These are phyloP conservation scores for Ataeniobius toweri DNA, from an alignment of 2,797 vertebrate species.

Conservation along the genomic window DNA sequence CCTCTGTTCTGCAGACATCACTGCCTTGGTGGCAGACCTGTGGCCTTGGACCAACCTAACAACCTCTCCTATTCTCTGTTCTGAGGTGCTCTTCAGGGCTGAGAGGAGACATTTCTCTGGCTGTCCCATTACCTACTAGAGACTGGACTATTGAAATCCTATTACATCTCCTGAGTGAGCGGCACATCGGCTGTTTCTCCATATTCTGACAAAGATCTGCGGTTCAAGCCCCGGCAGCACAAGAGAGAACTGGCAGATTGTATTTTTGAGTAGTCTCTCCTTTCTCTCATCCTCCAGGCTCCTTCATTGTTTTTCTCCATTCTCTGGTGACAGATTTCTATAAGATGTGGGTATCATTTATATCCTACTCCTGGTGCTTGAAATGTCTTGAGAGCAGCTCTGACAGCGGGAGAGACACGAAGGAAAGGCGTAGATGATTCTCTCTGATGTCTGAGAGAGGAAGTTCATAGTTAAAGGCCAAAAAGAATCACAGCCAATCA, in stretches of 20 bases:
- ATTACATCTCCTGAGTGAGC: constrained; percentile 50
- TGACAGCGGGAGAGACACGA: constrained; percentile 26
- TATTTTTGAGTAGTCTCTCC: constrained; percentile 45
- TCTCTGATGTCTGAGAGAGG: constrained; percentile 25
- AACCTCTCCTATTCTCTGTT: constrained; percentile 49
- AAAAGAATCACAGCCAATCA: neutral
- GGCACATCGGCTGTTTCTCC: constrained; percentile 34
- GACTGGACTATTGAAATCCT: constrained; percentile 52
- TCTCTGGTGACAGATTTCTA: constrained; percentile 54
- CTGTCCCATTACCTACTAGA: constrained; percentile 57
- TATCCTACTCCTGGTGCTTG: constrained; percentile 29
- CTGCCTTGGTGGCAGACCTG: constrained; percentile 36
- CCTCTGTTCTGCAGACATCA: constrained; percentile 53
- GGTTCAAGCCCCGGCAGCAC: constrained; percentile 28
- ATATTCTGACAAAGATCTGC: constrained; percentile 55
- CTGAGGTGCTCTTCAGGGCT: constrained; percentile 49
- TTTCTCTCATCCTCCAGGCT: constrained; percentile 47
- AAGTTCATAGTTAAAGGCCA: constrained; percentile 5
- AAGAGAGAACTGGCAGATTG: constrained; percentile 43
- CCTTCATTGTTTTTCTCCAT: constrained; percentile 28
- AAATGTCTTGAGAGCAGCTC: constrained; percentile 28
- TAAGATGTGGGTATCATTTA: constrained; percentile 41
- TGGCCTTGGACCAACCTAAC: constrained; percentile 48
- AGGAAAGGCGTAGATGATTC: constrained; percentile 5
- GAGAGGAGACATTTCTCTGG: constrained; percentile 44